These are phyloP conservation scores for Tringa solitaria DNA, from an alignment of 2,113 vertebrate species.

Conservation along the genomic window DNA sequence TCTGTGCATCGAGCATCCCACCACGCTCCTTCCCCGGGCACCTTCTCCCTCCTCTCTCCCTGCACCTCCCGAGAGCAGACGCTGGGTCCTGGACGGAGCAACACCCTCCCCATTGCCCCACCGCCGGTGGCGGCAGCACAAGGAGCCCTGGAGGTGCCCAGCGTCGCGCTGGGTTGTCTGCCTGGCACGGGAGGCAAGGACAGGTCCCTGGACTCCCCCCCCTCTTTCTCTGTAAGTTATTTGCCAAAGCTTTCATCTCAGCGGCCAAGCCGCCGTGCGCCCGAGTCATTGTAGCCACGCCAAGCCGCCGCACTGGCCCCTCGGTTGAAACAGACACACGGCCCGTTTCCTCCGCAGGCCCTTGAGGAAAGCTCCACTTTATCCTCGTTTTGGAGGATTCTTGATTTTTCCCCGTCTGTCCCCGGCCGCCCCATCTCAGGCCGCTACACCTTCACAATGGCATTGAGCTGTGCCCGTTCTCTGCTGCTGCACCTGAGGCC, in stretches of 20 bases:
- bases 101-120: neutral
- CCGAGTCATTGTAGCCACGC: neutral
- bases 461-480: constrained; percentile 20
- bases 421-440: neutral
- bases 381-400: constrained; percentile 68
- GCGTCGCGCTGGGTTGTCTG: neutral
- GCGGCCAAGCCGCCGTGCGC: neutral
- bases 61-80: neutral
- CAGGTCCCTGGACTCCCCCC: neutral
- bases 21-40: neutral
- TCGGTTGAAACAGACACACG: neutral
- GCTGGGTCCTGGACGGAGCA: accelerated
- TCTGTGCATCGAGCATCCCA: neutral
- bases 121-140: neutral
- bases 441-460: neutral
- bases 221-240: constrained; percentile 50
- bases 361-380: constrained; percentile 56
- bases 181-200: neutral
- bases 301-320: neutral
- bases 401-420: neutral
- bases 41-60: neutral
- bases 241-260: constrained; percentile 70
- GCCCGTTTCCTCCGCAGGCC: neutral
- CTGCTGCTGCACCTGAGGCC: neutral
- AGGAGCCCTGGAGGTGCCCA: neutral